These are phyloP conservation scores for Polymixis lichenea DNA, from an alignment of 2,888 invertebrate species.

Conservation along the genomic window DNA sequence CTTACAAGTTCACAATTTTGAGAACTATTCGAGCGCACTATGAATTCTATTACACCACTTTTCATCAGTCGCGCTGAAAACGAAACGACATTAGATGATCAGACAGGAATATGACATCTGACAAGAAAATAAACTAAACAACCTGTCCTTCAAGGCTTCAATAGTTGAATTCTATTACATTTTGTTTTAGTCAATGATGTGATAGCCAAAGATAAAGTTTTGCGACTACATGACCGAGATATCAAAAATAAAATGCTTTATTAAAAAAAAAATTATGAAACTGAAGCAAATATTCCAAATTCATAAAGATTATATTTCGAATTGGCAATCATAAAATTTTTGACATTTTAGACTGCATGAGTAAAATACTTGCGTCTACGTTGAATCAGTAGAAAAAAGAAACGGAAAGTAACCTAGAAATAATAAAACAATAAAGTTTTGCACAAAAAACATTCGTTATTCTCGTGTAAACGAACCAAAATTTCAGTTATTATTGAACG, in stretches of 20 bases:
- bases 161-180: not conserved
- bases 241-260: too few species aligned
- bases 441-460: not conserved
- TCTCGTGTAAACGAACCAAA: not conserved
- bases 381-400: slow-evolving; percentile 32
- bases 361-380: slow-evolving; percentile 12
- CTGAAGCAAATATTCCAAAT: not conserved
- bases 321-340: not conserved
- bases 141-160: slow-evolving; percentile 39
- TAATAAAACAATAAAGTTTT: slow-evolving; percentile 24
- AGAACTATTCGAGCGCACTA: not conserved
- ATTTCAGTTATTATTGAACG: slow-evolving; percentile 1
- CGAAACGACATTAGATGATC: too few species aligned
- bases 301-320: not conserved
- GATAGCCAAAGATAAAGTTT: not conserved
- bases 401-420: slow-evolving; percentile 46
- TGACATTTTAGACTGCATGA: slow-evolving; percentile 35
- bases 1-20: not conserved
- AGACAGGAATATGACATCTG: not conserved
- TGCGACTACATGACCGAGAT: too few species aligned
- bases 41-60: slow-evolving; percentile 64
- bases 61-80: slow-evolving; percentile 34
- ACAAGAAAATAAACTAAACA: slow-evolving; percentile 27
- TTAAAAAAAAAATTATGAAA: too few species aligned
- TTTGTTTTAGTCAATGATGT: not conserved